phyloP scores from a whole-genome alignment of 2,888 invertebrate genomes.

The Polydrusus cervinus region DNA sequence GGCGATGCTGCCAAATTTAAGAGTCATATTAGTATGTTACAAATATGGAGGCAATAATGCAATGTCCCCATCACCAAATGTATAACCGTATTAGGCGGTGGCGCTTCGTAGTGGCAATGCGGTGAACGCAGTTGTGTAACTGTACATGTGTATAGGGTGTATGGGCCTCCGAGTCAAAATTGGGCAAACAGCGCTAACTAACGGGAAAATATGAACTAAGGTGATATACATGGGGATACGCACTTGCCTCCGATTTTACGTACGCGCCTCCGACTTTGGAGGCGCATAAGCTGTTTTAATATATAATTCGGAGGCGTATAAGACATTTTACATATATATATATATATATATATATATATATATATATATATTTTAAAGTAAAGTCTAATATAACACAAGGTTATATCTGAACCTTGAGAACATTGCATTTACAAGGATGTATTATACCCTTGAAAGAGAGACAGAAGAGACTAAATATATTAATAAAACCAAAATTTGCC shows the following conservation, averaged over 20 bases:
- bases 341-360: too few species aligned
- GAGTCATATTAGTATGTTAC: neutral
- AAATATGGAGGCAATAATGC: neutral
- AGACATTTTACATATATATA: conserved; percentile 5
- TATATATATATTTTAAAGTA: too few species aligned
- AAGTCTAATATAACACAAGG: too few species aligned
- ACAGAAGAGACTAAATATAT: too few species aligned
- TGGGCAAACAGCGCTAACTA: neutral
- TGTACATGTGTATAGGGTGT: neutral
- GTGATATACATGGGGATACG: neutral
- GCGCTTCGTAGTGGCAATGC: neutral
- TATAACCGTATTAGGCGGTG: conserved; percentile 3
- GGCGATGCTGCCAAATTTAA: neutral
- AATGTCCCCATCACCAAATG: neutral
- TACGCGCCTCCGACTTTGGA: conserved; percentile 2
- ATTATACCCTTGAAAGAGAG: too few species aligned
- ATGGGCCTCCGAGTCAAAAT: neutral
- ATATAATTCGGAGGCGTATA: neutral
- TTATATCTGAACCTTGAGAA: too few species aligned
- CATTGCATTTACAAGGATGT: too few species aligned
- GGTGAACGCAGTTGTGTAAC: neutral
- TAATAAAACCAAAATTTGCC: too few species aligned
- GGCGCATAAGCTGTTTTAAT: neutral
- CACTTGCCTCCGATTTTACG: conserved; percentile 2
- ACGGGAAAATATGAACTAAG: neutral